phyloP scores from a whole-genome alignment of 2,888 invertebrate genomes.

The Chydorus sphaericus region DNA sequence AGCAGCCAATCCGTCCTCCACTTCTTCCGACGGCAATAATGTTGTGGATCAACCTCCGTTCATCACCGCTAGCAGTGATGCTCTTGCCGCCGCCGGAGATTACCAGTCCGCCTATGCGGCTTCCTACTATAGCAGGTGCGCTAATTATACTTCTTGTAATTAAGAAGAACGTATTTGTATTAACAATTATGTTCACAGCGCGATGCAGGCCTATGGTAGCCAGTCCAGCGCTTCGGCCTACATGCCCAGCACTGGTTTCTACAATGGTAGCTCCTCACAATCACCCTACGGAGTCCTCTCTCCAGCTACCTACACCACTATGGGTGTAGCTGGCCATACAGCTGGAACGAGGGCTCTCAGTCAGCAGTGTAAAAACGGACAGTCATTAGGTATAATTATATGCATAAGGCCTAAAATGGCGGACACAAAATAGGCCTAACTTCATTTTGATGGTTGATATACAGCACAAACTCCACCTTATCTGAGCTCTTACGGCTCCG shows the following conservation, averaged over 20 bases:
- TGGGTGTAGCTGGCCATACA: constrained; percentile 1
- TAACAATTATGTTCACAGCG: not conserved
- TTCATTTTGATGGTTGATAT: not conserved
- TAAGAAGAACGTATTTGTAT: not conserved
- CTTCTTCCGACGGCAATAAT: not conserved
- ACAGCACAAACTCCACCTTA: constrained; percentile 12
- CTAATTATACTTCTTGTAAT: no score
- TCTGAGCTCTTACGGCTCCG: constrained; percentile 16
- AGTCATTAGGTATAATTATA: not conserved
- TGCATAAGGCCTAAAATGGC: not conserved
- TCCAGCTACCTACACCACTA: constrained; percentile 8
- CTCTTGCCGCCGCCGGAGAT: constrained; percentile 32
- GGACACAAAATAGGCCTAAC: not conserved
- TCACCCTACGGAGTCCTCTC: constrained; percentile 17
- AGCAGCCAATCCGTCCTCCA: no score
- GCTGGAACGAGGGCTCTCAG: not conserved
- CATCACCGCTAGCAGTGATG: constrained; percentile 22
- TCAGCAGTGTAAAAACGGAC: constrained; percentile 6
- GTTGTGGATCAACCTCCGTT: not conserved
- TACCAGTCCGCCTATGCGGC: constrained; percentile 36
- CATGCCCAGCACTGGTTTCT: constrained; percentile 17
- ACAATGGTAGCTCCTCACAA: constrained; percentile 15
- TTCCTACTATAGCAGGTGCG: constrained; percentile 31
- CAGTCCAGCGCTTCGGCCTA: constrained; percentile 12
- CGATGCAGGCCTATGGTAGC: constrained; percentile 14